Percentiles rank a stretch among this genome's conserved stretches.
Conservation (phyloP, 2,113 vertebrate species). For the Porphyrio hochstetteri region DNA sequence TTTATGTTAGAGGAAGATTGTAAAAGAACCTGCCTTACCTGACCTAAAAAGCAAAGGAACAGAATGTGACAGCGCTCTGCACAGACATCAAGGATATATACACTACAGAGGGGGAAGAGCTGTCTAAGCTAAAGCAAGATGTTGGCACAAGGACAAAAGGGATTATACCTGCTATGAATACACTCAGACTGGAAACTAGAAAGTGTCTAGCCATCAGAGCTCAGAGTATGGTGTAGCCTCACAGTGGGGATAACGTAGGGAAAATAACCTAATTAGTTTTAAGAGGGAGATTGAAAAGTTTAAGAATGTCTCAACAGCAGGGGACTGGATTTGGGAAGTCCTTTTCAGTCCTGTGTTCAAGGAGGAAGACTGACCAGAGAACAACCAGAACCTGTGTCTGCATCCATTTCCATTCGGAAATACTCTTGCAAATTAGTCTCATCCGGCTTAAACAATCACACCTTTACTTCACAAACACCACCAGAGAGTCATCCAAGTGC, state of each 20-base stretch:
- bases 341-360: background rate
- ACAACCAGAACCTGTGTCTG: background rate
- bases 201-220: conserved; percentile 36
- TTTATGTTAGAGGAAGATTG: background rate
- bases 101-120: background rate
- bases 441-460: background rate
- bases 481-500: background rate
- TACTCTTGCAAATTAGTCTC: background rate
- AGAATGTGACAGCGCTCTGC: background rate
- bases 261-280: conserved; percentile 69
- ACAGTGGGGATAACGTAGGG: conserved; percentile 51
- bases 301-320: conserved; percentile 56
- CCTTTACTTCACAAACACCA: background rate
- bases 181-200: conserved; percentile 11
- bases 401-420: background rate
- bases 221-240: conserved; percentile 6
- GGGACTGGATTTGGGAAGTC: conserved; percentile 54
- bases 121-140: background rate
- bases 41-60: background rate
- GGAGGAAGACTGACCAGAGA: background rate
- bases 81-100: conserved; percentile 5
- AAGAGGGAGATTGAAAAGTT: conserved; percentile 49
- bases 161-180: conserved; percentile 62
- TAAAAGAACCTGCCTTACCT: background rate
- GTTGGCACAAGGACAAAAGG: conserved; percentile 55